Evolutionary conservation across 1,140 invertebrate species (phyloP).

Genomic region (Tetragnatha versicolor): DNA sequence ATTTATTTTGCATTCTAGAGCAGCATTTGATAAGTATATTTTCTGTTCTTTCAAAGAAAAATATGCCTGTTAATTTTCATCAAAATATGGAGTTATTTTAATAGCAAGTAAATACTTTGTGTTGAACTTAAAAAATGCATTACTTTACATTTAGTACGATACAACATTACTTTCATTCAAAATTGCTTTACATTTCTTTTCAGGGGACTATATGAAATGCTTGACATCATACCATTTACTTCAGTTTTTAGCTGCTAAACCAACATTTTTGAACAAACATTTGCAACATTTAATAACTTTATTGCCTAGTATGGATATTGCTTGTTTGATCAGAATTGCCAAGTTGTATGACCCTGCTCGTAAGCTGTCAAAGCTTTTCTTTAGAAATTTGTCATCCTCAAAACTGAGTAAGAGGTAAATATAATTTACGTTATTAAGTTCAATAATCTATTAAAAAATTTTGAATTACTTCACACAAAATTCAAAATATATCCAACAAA

Average conservation of each 20-base stretch:
- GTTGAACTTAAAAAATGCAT: no score
- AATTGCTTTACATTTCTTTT: conserved; percentile 22
- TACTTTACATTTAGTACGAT: neutral
- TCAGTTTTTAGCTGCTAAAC: conserved; percentile 60
- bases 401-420: conserved; percentile 22
- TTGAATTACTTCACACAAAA: no score
- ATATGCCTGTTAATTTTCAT: no score
- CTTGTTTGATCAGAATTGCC: conserved; percentile 59
- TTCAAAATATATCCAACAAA: no score
- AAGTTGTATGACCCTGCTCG: conserved; percentile 50
- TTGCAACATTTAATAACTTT: conserved; percentile 58
- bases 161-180: neutral
- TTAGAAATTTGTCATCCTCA: conserved; percentile 38
- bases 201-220: conserved; percentile 48
- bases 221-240: conserved; percentile 60
- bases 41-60: no score
- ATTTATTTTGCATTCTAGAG: no score
- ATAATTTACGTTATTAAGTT: neutral
- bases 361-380: conserved; percentile 12
- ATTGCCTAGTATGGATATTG: conserved; percentile 57
- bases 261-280: conserved; percentile 60
- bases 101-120: no score
- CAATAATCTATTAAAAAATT: neutral
- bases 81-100: no score
- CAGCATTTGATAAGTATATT: no score